Base-by-base conservation (phyloP, 2,113 vertebrate genomes). In the Heliornis fulica region DNA sequence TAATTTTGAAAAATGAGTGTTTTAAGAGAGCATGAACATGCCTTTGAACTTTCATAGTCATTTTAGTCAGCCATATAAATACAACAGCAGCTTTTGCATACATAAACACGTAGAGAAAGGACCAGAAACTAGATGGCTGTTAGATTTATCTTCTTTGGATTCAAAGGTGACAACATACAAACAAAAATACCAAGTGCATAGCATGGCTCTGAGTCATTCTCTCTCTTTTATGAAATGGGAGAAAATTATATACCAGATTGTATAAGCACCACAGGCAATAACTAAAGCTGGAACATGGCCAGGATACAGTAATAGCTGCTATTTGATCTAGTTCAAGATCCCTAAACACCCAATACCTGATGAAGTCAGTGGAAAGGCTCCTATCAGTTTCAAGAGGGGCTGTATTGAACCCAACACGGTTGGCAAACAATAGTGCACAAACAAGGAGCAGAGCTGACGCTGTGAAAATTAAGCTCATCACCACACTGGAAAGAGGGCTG, bases 201-300 rank as follows among this genome's bases (percentile, higher is more conserved):
- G 84, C 83, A 68, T n/a, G 38, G 81, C 76, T 95, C 89, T 96
- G 95, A 96, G 92, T 91, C 90, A 86, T 59, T 74, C 75, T 64
- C 48, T 75, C 77, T 83, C 51, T n/a, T 91, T 41, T 50, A 76
- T 46, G 89, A 96, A 94, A 94, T 57, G 68, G 31, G 32, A 43
- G 43, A 95, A 89, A 95, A 93, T 84, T 90, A 94, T 63, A 76
- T 34, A 89, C 79, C 89, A 43, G 77, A 95, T 94, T 94, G 83
- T 76, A 86, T 93, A 94, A 97, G 89, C 93, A 96, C 60, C 68
- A 88, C 86, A 93, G 75, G 93, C 94, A 96, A 50, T 59, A 83
- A 89, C 54, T 87, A 89, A 63, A 74, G 88, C 88, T 97, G 93
- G 92, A 97, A 81, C 83, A 74, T 90, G 50, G 61, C 85, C 91